Conservation (phyloP, 1,140 invertebrate genomes). For the Chlorops oryzae region DNA sequence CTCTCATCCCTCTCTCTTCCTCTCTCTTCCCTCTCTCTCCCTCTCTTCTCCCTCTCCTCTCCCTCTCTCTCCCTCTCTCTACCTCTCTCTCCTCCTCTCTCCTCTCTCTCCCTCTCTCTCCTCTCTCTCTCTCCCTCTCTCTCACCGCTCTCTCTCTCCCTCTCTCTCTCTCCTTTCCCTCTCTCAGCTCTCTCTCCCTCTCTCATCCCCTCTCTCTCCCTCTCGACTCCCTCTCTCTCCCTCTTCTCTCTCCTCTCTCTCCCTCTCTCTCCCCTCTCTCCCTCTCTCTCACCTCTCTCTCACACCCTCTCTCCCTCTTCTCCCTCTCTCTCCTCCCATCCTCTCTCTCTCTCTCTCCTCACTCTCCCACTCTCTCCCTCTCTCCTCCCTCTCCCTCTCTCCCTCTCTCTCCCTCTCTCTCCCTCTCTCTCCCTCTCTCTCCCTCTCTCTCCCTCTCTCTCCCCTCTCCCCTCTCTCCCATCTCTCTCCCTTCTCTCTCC, state of each 20-base stretch:
- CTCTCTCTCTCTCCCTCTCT: not conserved
- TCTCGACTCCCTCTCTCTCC: not conserved
- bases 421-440: not conserved
- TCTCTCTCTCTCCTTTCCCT: not conserved
- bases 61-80: no score
- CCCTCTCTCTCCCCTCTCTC: not conserved
- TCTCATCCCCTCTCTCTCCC: not conserved
- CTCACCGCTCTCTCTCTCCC: not conserved
- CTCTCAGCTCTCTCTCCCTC: not conserved
- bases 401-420: not conserved
- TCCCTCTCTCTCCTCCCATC: not conserved
- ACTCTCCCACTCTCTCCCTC: not conserved
- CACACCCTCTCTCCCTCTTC: not conserved
- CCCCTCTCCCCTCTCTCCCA: not conserved
- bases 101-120: not conserved
- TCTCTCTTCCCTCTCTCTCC: no score
- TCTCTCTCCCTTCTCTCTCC: not conserved
- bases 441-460: not conserved
- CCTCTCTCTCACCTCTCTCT: not conserved
- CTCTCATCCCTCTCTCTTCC: no score
- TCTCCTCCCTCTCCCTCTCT: not conserved
- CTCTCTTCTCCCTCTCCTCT: no score
- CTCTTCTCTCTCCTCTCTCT: not conserved
- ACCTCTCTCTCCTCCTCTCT: no score
- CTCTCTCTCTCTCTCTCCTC: not conserved